Percentiles rank a stretch among this genome's conserved stretches.
These are phyloP conservation scores for Drosophila asahinai DNA, from an alignment of 1,140 invertebrate genomes.

Conservation along the genomic window DNA sequence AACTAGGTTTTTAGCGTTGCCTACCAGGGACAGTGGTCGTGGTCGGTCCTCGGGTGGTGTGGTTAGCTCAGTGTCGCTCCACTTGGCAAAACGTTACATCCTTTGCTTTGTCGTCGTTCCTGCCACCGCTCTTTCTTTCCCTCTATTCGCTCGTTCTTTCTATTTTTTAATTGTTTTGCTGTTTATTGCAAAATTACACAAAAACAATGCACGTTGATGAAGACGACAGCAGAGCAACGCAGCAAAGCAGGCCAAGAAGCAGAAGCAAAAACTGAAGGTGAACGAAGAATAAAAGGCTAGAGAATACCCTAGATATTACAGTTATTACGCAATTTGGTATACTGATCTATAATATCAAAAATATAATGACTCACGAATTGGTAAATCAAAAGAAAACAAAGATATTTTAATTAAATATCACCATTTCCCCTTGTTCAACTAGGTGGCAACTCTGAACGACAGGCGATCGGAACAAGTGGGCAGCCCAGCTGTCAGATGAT, in stretches of 20 bases:
- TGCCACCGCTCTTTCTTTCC: constrained; percentile 16
- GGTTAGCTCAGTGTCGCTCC: constrained; percentile 66
- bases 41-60: neutral
- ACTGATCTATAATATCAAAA: no score
- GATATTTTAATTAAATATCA: no score
- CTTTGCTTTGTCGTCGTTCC: constrained; percentile 70
- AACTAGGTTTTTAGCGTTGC: constrained; percentile 67
- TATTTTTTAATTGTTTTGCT: constrained; percentile 79
- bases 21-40: constrained; percentile 19
- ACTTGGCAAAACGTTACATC: constrained; percentile 81
- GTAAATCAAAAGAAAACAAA: no score
- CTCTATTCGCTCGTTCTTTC: constrained; percentile 8
- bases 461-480: neutral
- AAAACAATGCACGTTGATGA: constrained; percentile 81
- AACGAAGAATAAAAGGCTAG: neutral
- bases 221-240: constrained; percentile 44
- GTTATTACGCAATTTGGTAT: neutral
- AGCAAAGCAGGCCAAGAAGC: constrained; percentile 13
- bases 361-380: no score
- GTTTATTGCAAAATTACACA: constrained; percentile 84
- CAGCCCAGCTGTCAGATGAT: neutral
- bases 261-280: neutral
- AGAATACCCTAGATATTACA: neutral
- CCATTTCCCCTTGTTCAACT: no score
- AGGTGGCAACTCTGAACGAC: neutral